Base-by-base conservation (phyloP, 2,888 invertebrate genomes). In the Smittia sp. region DNA sequence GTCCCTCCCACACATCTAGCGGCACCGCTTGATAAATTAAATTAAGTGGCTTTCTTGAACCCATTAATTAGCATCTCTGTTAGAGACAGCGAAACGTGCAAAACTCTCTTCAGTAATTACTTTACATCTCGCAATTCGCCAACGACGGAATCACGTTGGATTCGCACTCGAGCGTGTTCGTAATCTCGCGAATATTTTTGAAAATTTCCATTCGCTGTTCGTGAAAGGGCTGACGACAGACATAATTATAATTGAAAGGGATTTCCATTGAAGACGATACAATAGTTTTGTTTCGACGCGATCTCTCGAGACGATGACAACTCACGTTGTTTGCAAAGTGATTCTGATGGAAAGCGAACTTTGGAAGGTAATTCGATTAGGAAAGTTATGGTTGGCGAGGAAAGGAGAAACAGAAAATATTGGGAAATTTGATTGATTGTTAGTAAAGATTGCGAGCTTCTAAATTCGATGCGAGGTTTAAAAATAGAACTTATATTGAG, bases 31-130 rank as follows among this genome's bases (percentile, higher is more conserved):
- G 58, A 58, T 58, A 58, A 58, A 58, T 58, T 58, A 58, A 58
- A 22, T 58, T 58, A 58, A 58, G 22, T 20, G 22, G 20, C 58
- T 58, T 22, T 58, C 58, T 20, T 13, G 22, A 58, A 58, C 22
- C 58, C 58, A 58, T 58, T 58, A 58, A 58, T 58, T 58, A 58
- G 22, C 18, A 58, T 58, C 22, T 22, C 58, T 58, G 46, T 15
- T 46, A 15, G 3, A 2, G 58, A 58, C 18, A n/a, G 20, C n/a
- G 22, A 58, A 58, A 58, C 58, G 58, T 58, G 58, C 58, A 22
- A 58, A 58, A 58, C 7, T 58, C 38, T 38, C 58, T n/a, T 58
- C 58, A 58, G 22, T 22, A 58, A 20, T 20, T 18, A 58, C 22
- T 22, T 58, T 13, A 18, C 58, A 18, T 58, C 22, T 58, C 18